Evolutionary conservation across 2,797 vertebrate species (phyloP), one percentile per base, ranked within the genome.

Genomic region (Centropyge bicolor): DNA sequence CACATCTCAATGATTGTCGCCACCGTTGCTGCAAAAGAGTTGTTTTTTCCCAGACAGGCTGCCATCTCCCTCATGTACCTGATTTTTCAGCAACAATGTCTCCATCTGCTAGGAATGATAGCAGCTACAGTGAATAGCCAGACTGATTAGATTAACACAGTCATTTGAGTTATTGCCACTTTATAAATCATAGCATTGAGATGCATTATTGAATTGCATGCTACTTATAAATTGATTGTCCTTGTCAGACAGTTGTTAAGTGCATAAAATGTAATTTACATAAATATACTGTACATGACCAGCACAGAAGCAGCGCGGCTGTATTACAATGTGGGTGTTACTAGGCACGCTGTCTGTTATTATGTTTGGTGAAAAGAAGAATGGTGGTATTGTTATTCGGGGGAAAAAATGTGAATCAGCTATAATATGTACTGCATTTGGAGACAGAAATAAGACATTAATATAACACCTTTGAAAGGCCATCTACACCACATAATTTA

Each of bases 181-280:
- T 76, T 64, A 63, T 64, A 71, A 78, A 83, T 52, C 65, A 70
- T 55, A 49, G 19, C 54, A 55, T 22, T 64, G n/a, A 81, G 35
- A 78, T 27, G 35, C 60, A 27, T 76, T 79, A 81, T 41, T 68
- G 43, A 59, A 74, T 54, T 46, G 52, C 35, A 48, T 71, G 40
- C 27, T 87, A 64, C 65, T 82, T 87, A 13, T 56, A 61, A 82
- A 79, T 70, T 51, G 45, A 17, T 62, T 71, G 64, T 60, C 65
- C 57, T 74, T 67, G 62, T 52, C 48, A 74, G 24, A 5, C 40
- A 74, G 31, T 84, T 71, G 57, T 75, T 68, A 61, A 87, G 65
- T 82, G 54, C 49, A 86, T 70, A 61, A 78, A 81, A 78, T 78
- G 38, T 57, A 19, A 83, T 83, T 69, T 78, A 49, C 60, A 89